Conservation (phyloP, 2,797 vertebrate species). For the Sebastes minor region DNA sequence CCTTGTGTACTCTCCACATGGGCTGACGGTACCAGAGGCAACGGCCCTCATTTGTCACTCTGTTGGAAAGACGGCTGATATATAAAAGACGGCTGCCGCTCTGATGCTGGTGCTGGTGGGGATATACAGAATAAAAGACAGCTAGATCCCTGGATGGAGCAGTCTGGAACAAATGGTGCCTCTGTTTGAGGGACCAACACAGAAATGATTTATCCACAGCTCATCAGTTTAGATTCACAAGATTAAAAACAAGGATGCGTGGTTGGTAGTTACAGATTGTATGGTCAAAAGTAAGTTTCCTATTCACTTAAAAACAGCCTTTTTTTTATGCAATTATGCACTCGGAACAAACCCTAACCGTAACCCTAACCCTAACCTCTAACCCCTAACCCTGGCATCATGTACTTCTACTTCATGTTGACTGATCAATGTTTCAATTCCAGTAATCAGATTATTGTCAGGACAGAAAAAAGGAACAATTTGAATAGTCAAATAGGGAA, state of each 20-base stretch:
- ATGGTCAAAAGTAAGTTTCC: slow-evolving; percentile 10
- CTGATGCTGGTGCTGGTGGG: too few relatives aligned
- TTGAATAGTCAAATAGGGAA: slow-evolving; percentile 33
- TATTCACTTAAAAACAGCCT: not conserved
- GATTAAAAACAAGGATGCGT: slow-evolving; percentile 6
- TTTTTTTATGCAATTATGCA: not conserved
- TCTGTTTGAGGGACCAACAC: slow-evolving; percentile 23
- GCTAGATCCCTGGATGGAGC: slow-evolving; percentile 11
- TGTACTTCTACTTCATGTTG: slow-evolving; percentile 16
- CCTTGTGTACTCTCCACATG: slow-evolving; percentile 47
- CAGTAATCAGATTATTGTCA: slow-evolving; percentile 50
- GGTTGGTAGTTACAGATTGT: not conserved
- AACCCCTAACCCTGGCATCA: not conserved
- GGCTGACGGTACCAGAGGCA: slow-evolving; percentile 54
- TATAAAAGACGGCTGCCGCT: not conserved
- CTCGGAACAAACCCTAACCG: not conserved
- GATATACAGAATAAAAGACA: slow-evolving; percentile 11
- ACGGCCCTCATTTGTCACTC: slow-evolving; percentile 64
- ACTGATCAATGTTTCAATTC: slow-evolving; percentile 19
- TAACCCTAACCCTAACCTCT: not conserved
- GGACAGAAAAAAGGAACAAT: slow-evolving; percentile 6
- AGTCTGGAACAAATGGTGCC: slow-evolving; percentile 32
- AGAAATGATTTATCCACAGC: slow-evolving; percentile 23
- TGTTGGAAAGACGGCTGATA: slow-evolving; percentile 58
- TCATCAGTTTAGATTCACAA: slow-evolving; percentile 14